Conservation (phyloP, 2,888 invertebrate genomes). For the Blomia tropicalis region DNA sequence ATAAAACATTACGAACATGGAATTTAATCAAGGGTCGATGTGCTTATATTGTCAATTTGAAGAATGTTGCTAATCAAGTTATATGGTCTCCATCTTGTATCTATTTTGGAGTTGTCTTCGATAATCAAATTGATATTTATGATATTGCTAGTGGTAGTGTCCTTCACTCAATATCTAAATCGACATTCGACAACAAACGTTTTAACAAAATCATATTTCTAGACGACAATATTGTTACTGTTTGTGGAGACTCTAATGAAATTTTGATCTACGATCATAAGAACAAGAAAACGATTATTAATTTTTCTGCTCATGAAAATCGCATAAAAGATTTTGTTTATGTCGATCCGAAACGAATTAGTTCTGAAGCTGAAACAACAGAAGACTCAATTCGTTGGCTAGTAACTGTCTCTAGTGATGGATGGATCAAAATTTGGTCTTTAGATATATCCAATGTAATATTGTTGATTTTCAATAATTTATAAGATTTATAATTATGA, state of each 20-base stretch:
- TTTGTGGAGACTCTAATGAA: slow-evolving; percentile 26
- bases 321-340: slow-evolving; percentile 16
- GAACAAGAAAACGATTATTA: slow-evolving; percentile 14
- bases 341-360: not conserved
- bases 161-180: slow-evolving; percentile 45
- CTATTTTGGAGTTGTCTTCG: slow-evolving; percentile 56
- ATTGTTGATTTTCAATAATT: not conserved
- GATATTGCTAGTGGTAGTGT: slow-evolving; percentile 57
- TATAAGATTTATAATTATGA: not conserved
- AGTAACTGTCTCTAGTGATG: slow-evolving; percentile 27
- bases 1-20: slow-evolving; percentile 69
- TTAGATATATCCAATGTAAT: slow-evolving; percentile 24
- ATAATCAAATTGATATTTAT: slow-evolving; percentile 60
- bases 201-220: slow-evolving; percentile 56
- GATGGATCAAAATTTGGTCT: slow-evolving; percentile 27
- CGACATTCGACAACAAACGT: slow-evolving; percentile 44
- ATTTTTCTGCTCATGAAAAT: slow-evolving; percentile 25
- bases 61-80: slow-evolving; percentile 35
- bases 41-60: slow-evolving; percentile 73
- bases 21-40: slow-evolving; percentile 77
- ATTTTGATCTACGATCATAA: slow-evolving; percentile 25
- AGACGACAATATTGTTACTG: slow-evolving; percentile 32
- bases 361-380: not conserved
- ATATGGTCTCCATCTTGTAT: slow-evolving; percentile 60
- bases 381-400: slow-evolving; percentile 15